Evolutionary conservation across 2,888 invertebrate species (phyloP), one percentile per base, ranked within the genome.

Genomic region (Cyclophora punctaria): DNA sequence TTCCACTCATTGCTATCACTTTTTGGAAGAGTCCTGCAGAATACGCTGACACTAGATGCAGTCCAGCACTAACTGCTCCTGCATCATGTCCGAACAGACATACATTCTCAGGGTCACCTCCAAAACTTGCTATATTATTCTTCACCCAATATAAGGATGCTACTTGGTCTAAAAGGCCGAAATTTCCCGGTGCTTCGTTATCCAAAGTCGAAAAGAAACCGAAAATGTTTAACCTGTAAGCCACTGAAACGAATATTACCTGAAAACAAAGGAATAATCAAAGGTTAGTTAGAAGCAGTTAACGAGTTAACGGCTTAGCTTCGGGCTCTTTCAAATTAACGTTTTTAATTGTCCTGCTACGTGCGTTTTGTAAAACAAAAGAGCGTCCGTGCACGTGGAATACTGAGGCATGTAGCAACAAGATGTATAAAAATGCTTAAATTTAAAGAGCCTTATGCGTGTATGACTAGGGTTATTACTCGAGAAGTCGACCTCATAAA

Each of bases 171-270:
- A 94, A 89, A 57, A 96, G 82, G 0, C 95, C 96, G 60, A 91
- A 95, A 74, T 96, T 96, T 2, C 96, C 96, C 0, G 93, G 89
- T 3, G 94, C 92, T 74, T 93, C 94, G 4, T 92, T 91, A 69
- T 95, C 95, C 63, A 92, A 89, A 4, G 94, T 93, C 7, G 94
- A 93, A 69, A 95, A 92, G 73, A 95, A 96, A n/a, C 96, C 96
- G 62, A 96, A 92, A 57, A 96, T 93, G 73, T 93, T 94, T 46
- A 96, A 80, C 4, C 96, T 91, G 78, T 94, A 96, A 0, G 95
- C 93, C 43, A 95, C 91, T 2, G 95, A 93, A 4, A 96, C 93
- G 47, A 95, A 93, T 63, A 96, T 91, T 7, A 96, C 90, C 90
- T 92, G 88, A 20, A 80, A 76, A 51, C n/a, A 52, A 62, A 48